Base-by-base conservation (phyloP, 2,113 vertebrate genomes). In the Micromys minutus region DNA sequence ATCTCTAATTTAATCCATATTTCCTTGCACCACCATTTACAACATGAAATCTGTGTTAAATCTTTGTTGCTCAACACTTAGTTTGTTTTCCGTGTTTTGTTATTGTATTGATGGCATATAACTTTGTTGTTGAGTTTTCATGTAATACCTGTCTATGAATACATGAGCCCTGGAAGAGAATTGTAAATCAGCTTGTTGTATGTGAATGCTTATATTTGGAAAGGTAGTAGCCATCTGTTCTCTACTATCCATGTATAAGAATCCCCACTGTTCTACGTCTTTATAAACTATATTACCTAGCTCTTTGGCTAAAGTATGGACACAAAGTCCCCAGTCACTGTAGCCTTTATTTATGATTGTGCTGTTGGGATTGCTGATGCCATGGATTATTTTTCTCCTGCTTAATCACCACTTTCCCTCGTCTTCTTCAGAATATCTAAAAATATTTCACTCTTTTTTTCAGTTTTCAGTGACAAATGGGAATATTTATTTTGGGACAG, bases 371-470 rank as follows among this genome's bases (percentile, higher is more conserved):
- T 15, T 50, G 15, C 5, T 86, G 11, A 67, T n/a, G 55, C 50
- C 8, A 31, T 19, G 6, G 19, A 36, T 67, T 17, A 2, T 45
- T 65, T 77, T 65, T 34, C n/a, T 17, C 71, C 10, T 9, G 0
- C 72, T 94, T 89, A 31, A 69, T 72, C 9, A 59, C 39, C 67
- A 61, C 83, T 86, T 50, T 89, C 13, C 87, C 87, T 94, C 11
- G 15, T 88, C 21, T 69, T 85, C 81, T 85, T 4, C 39, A 84
- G 42, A 85, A 19, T 47, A 65, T 91, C n/a, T 89, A 16, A 31
- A 4, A 80, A 1, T 86, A 81, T 85, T 94, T 93, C 61, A 29
- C 15, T 22, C 50, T 79, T 5, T 57, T 76, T 93, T 75, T 57
- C 45, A 39, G 8, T 80, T 86, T 93, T 89, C 8, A 61, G 15